phyloP scores from a whole-genome alignment of 2,113 vertebrate species.

The Ptychochromis oligacanthus region DNA sequence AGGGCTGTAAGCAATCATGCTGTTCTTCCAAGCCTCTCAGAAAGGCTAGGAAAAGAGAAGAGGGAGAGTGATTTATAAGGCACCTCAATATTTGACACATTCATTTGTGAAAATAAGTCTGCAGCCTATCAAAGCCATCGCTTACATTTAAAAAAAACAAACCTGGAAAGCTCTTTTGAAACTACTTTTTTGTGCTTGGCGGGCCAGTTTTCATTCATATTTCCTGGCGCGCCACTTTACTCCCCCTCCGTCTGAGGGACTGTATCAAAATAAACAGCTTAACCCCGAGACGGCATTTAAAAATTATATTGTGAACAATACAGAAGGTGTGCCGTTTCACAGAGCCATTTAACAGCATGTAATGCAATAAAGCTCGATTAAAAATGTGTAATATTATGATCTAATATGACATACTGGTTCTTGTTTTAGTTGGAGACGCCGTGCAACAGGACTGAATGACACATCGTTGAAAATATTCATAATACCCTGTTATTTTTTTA shows the following conservation, averaged over 20 bases:
- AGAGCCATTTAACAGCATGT: constrained; percentile 31
- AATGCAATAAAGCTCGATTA: constrained; percentile 32
- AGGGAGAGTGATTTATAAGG: constrained; percentile 67
- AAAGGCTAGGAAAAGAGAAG: constrained; percentile 39
- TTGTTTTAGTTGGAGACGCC: constrained; percentile 44
- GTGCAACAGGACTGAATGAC: constrained; percentile 18
- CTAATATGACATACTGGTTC: constrained; percentile 28
- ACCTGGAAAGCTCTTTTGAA: constrained; percentile 55
- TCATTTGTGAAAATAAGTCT: constrained; percentile 72
- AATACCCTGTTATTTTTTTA: constrained; percentile 36
- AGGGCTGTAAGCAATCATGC: constrained; percentile 52
- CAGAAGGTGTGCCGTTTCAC: constrained; percentile 38
- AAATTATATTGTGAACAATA: constrained; percentile 36
- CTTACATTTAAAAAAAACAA: constrained; percentile 65
- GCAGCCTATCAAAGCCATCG: constrained; percentile 66
- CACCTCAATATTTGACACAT: constrained; percentile 71
- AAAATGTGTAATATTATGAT: constrained; percentile 33
- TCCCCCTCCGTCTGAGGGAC: constrained; percentile 38
- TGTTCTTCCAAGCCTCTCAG: constrained; percentile 43
- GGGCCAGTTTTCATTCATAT: constrained; percentile 69
- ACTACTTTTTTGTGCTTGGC: constrained; percentile 38
- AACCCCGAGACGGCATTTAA: constrained; percentile 47
- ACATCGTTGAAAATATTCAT: constrained; percentile 40
- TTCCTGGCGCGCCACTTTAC: constrained; percentile 62
- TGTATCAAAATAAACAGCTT: constrained; percentile 69